Conservation (phyloP, 1,140 invertebrate species). For the Drosophila setifemur region DNA sequence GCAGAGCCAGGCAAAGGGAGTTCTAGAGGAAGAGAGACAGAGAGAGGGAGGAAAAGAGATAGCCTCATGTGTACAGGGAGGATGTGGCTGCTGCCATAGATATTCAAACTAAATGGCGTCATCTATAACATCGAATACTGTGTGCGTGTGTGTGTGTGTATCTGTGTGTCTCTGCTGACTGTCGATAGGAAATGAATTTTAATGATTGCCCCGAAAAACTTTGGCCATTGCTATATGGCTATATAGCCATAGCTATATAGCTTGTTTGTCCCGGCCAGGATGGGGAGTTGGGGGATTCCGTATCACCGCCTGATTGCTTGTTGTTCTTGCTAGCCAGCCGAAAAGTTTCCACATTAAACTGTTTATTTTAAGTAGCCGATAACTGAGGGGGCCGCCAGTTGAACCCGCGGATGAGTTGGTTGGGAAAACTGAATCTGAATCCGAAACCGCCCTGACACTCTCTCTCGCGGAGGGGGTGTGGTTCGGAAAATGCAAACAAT, state of each 20-base stretch:
- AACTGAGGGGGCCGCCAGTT: slow-evolving; percentile 42
- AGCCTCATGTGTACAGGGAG: slow-evolving; percentile 20
- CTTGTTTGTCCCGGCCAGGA: slow-evolving; percentile 56
- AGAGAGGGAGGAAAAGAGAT: not conserved
- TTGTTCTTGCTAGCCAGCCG: slow-evolving; percentile 33
- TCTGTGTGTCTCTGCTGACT: slow-evolving; percentile 52
- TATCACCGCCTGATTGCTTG: slow-evolving; percentile 36
- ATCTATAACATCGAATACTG: slow-evolving; percentile 63
- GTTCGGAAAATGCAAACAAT: slow-evolving; percentile 63
- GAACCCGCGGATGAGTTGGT: slow-evolving; percentile 1
- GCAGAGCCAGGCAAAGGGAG: slow-evolving; percentile 9
- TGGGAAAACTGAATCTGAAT: slow-evolving; percentile 26
- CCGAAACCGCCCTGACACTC: slow-evolving; percentile 1
- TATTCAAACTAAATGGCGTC: slow-evolving; percentile 80
- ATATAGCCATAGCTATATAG: too few relatives aligned
- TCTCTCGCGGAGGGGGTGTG: not conserved
- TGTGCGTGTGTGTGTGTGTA: slow-evolving; percentile 12
- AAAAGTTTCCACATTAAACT: slow-evolving; percentile 78
- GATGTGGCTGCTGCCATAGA: slow-evolving; percentile 62
- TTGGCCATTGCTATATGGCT: slow-evolving; percentile 25
- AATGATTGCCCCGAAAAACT: slow-evolving; percentile 70
- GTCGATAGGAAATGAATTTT: slow-evolving; percentile 81
- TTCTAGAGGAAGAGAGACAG: not conserved
- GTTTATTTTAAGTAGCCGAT: slow-evolving; percentile 76
- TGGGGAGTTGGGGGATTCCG: not conserved